Evolutionary conservation across 2,888 invertebrate species (phyloP).

Genomic region (Aleiodes alternator): DNA sequence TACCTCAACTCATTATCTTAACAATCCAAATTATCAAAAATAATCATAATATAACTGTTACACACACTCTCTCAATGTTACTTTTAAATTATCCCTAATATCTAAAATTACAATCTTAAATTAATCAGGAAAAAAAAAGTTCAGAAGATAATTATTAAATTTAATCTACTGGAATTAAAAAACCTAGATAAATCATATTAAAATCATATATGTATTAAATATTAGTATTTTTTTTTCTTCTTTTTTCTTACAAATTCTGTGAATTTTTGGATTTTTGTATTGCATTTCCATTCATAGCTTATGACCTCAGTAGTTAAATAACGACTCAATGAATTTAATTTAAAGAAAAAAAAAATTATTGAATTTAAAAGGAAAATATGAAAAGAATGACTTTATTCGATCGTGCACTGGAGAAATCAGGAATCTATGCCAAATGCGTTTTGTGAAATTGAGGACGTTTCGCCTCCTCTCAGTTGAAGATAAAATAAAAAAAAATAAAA

Average conservation of each 20-base stretch:
- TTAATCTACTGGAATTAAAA: too few species aligned
- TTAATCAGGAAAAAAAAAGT: background rate
- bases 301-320: background rate
- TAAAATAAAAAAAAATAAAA: background rate
- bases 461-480: constrained; percentile 19
- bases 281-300: too few species aligned
- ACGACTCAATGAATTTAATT: background rate
- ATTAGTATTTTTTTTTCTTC: too few species aligned
- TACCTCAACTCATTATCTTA: background rate
- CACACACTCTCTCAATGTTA: constrained; percentile 33
- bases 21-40: background rate
- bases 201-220: too few species aligned
- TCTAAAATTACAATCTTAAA: background rate
- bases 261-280: too few species aligned
- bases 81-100: constrained; percentile 39
- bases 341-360: background rate
- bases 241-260: too few species aligned
- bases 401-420: constrained; percentile 54
- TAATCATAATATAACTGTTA: constrained; percentile 30
- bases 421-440: constrained; percentile 69
- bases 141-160: too few species aligned
- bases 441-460: constrained; percentile 72
- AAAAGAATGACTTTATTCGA: constrained; percentile 9
- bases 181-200: too few species aligned
- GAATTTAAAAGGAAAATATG: background rate